Conservation (phyloP, 2,797 vertebrate genomes). For the Thamnophis elegans region DNA sequence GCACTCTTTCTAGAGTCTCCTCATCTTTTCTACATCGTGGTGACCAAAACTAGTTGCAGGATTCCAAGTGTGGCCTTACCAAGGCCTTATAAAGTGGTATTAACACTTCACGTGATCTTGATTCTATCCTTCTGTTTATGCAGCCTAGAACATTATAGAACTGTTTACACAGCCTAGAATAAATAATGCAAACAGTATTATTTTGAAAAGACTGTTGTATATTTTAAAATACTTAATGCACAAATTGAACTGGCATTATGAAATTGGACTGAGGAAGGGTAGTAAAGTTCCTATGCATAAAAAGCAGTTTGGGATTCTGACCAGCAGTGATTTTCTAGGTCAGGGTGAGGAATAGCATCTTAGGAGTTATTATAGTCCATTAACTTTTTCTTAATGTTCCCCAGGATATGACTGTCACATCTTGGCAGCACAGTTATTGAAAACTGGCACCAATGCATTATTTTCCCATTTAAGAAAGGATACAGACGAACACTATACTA, state of each 20-base stretch:
- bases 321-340: neutral
- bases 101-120: no score
- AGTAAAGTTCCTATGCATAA: neutral
- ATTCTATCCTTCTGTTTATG: no score
- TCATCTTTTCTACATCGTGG: no score
- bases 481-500: neutral
- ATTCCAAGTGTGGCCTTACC: no score
- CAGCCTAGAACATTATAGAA: no score
- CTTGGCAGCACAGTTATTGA: neutral
- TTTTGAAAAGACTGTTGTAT: neutral
- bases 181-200: neutral
- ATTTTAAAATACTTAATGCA: neutral
- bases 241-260: neutral
- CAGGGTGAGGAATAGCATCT: neutral
- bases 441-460: neutral
- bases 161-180: no score
- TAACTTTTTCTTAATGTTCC: neutral
- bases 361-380: neutral
- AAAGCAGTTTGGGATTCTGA: neutral
- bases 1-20: no score
- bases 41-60: no score
- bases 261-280: neutral
- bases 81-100: no score
- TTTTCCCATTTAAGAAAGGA: neutral
- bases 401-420: neutral